phyloP scores from a whole-genome alignment of 1,140 invertebrate genomes.

The Idris sp. region DNA sequence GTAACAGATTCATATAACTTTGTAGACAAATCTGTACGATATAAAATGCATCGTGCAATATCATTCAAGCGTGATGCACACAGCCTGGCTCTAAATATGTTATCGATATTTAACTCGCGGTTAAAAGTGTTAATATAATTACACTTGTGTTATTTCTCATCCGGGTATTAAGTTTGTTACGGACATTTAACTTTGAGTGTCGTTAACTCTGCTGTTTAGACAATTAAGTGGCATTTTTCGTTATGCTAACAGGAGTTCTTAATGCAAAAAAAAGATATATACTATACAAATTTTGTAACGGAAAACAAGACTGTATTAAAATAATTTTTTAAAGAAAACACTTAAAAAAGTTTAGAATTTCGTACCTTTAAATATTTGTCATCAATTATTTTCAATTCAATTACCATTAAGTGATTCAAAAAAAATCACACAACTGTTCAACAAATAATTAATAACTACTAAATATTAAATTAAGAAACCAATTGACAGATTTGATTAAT shows the following conservation, averaged over 20 bases:
- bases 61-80: conserved; percentile 13
- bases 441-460: no score
- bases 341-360: no score
- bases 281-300: conserved; percentile 2
- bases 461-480: no score
- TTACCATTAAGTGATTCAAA: no score
- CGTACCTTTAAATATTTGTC: no score
- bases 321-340: no score
- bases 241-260: conserved; percentile 16
- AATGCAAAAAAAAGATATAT: no score
- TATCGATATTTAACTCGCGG: conserved; percentile 25
- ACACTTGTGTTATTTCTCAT: conserved; percentile 40
- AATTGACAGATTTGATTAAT: neutral
- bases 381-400: no score
- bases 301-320: conserved; percentile 23
- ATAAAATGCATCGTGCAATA: conserved; percentile 10
- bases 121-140: conserved; percentile 48
- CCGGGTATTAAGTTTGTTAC: conserved; percentile 23
- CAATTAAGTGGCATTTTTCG: conserved; percentile 22
- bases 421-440: no score
- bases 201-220: conserved; percentile 37
- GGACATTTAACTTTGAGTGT: conserved; percentile 15
- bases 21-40: conserved; percentile 11
- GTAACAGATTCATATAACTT: conserved; percentile 13
- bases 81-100: conserved; percentile 12